phyloP scores from a whole-genome alignment of 1,140 invertebrate species.

The Wiebesia pumilae region DNA sequence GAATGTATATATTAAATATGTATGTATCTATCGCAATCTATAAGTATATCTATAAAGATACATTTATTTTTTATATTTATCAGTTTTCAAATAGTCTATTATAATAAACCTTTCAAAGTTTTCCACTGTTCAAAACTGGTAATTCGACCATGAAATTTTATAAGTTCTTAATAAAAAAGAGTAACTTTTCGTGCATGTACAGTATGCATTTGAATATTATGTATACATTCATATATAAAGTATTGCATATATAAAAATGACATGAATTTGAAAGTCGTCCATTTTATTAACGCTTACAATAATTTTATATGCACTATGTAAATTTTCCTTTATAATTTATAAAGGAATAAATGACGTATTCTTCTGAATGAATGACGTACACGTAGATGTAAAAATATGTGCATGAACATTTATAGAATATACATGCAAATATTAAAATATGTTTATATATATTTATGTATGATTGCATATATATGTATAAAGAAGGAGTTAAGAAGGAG shows the following conservation, averaged over 20 bases:
- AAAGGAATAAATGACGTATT: too few species aligned
- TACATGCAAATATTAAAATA: not conserved
- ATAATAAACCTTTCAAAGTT: slow-evolving; percentile 28
- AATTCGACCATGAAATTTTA: slow-evolving; percentile 27
- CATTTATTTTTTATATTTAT: slow-evolving; percentile 33
- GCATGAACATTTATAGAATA: too few species aligned
- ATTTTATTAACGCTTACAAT: slow-evolving; percentile 7
- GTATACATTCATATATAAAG: not conserved
- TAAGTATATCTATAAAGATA: too few species aligned
- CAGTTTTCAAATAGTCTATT: slow-evolving; percentile 23
- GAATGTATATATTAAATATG: too few species aligned
- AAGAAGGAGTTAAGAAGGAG: not conserved
- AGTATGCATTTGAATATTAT: not conserved
- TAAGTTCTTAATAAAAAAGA: slow-evolving; percentile 11
- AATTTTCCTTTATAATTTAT: not conserved
- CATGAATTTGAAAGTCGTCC: not conserved
- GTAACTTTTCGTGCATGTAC: not conserved
- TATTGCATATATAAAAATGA: not conserved
- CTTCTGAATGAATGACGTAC: too few species aligned
- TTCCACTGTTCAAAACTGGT: not conserved
- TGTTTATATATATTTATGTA: not conserved
- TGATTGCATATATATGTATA: not conserved
- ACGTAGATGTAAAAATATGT: too few species aligned
- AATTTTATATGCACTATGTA: slow-evolving; percentile 24
- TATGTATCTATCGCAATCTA: too few species aligned